Base-by-base conservation (phyloP, 2,113 vertebrate genomes). In the Turnix velox region DNA sequence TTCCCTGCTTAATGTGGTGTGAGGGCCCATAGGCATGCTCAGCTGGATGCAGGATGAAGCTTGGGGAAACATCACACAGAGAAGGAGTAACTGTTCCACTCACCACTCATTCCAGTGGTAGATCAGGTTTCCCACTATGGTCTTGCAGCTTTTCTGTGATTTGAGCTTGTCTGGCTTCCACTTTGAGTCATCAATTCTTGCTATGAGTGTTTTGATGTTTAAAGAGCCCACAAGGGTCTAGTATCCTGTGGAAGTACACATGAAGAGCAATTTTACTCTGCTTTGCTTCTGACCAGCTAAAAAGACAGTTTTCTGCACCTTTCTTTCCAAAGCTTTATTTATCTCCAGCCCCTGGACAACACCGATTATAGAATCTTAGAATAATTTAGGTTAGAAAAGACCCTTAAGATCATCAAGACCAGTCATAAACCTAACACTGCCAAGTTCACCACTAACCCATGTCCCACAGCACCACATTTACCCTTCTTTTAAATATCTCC, bases 401-500 rank as follows among this genome's bases (percentile, higher is more conserved):
- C 14, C 62, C 57, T 49, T 45, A 28, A 74, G 57, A 20, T 40
- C 55, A 39, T 23, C 1, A 1, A 28, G 24, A 7, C 7, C 13
- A 51, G 10, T 15, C 1, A 0, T 35, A 6, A 72, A 78, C 39
- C 18, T 23, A 84, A 5, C 42, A 14, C 39, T 79, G 58, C 62
- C 31, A n/a, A n/a, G 27, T 11, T 42, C 43, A 39, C 23, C 68
- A 7, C 14, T 31, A 42, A 52, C 59, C 23, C 71, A 28, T 1
- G 2, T n/a, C 52, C 24, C 37, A 28, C 19, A 69, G 42, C 3
- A 1, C 17, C 27, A 18, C 1, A 2, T 27, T 43, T 37, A 20
- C 22, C 12, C 0, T 0, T 4, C 25, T 86, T 62, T 71, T 55
- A 20, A 58, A 58, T 5, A 4, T 6, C 48, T 59, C 5, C 43